Percentiles rank a stretch among this genome's conserved stretches.
Evolutionary conservation across 2,797 vertebrate species (phyloP).

Genomic region (Betta splendens): DNA sequence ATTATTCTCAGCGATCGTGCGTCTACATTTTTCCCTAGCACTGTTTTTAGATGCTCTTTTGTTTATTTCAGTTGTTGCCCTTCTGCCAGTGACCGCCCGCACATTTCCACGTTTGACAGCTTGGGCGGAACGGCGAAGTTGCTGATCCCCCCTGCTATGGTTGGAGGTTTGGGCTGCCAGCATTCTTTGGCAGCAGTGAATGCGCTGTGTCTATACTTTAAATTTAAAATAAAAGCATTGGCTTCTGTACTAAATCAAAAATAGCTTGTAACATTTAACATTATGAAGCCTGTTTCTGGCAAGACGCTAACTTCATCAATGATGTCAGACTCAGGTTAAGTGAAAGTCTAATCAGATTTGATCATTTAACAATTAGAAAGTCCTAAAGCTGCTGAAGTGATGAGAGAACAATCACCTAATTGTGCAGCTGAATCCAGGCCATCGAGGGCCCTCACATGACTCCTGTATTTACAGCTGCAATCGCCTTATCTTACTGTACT

Average conservation of each 20-base stretch:
- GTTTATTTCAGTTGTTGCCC: conserved; percentile 16
- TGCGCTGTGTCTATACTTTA: neutral
- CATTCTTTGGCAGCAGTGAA: conserved; percentile 21
- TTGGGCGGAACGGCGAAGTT: conserved; percentile 25
- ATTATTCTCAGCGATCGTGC: neutral
- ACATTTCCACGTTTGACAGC: conserved; percentile 43
- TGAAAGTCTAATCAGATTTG: conserved; percentile 64
- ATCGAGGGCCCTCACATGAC: conserved; percentile 36
- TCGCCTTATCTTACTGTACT: conserved; percentile 51
- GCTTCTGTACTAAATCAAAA: no score
- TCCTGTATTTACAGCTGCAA: conserved; percentile 30
- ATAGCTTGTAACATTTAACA: no score
- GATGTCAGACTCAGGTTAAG: conserved; percentile 44
- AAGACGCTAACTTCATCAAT: conserved; percentile 49
- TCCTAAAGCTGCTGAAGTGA: conserved; percentile 48
- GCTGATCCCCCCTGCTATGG: neutral
- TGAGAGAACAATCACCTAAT: conserved; percentile 64
- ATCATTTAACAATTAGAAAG: conserved; percentile 52
- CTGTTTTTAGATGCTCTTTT: conserved; percentile 2
- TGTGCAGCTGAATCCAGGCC: conserved; percentile 52
- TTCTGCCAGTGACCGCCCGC: conserved; percentile 23
- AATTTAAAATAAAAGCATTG: conserved; percentile 9
- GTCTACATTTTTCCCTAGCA: conserved; percentile 2
- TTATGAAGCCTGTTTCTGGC: conserved; percentile 5
- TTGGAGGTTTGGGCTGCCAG: conserved; percentile 26